Base-by-base conservation (phyloP, 1,140 invertebrate species). In the Carposina sasakii region DNA sequence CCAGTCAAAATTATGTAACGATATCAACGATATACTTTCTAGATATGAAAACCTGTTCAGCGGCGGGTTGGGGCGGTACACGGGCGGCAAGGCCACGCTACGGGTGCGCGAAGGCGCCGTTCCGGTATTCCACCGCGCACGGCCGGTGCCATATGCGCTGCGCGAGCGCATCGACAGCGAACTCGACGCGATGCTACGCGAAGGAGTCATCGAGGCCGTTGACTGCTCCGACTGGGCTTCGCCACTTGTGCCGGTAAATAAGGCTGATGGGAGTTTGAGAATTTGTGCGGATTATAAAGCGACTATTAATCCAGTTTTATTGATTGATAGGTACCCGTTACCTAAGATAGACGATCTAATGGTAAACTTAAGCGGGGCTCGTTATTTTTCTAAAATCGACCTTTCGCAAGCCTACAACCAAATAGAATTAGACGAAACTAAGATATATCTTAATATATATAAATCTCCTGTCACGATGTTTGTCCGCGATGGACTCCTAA, bases 21-120 rank as follows among this genome's bases (percentile, higher is more conserved):
- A n/a, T n/a, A n/a, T n/a, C n/a, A n/a, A n/a, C n/a, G n/a, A 28
- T 12, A n/a, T n/a, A n/a, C n/a, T n/a, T n/a, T n/a, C n/a, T n/a
- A 34, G 34, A 19, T 19, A 37, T 37, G 19, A 37, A 19, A 19
- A 16, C 8, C 20, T 37, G n/a, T 37, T 37, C 13, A 19, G 20
- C n/a, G 34, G 17, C 8, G 37, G 26, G 20, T 37, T 49, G 36
- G 47, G 47, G 24, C 37, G 36, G 19, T 49, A 31, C 28, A 49
- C 47, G 12, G 47, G 47, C 6, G 47, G 19, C 2, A 13, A 6
- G 20, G 47, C 17, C 10, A 31, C n/a, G 12, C 21, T 48, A 24
- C 33, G 34, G 17, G 34, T 39, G 21, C 45, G 45, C 9, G 16
- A 9, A 16, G 45, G 20, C 23, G 33, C 45, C 13, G 5, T 9